These are phyloP conservation scores for Anagrus nilaparvatae DNA, from an alignment of 1,140 invertebrate species.

Conservation along the genomic window DNA sequence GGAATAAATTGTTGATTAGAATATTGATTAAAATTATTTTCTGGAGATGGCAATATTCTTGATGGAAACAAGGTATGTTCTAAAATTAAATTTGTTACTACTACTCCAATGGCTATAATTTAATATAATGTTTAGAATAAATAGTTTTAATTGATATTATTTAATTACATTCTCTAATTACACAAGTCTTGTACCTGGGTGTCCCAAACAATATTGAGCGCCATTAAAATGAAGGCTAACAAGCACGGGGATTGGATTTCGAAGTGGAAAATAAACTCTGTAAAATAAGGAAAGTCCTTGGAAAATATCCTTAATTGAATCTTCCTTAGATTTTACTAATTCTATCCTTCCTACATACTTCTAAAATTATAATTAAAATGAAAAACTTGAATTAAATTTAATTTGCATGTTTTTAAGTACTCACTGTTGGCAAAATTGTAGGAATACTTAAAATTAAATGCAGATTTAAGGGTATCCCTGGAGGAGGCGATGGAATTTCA, in stretches of 20 bases:
- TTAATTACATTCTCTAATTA: not conserved
- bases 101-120: conserved; percentile 20
- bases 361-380: conserved; percentile 18
- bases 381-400: not conserved
- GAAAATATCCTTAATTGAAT: conserved; percentile 21
- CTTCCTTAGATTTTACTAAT: conserved; percentile 23
- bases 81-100: conserved; percentile 29
- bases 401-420: not conserved
- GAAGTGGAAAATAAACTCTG: conserved; percentile 31
- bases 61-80: conserved; percentile 32
- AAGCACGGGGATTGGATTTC: conserved; percentile 27
- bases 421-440: conserved; percentile 25
- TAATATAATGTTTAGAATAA: conserved; percentile 1
- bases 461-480: conserved; percentile 22
- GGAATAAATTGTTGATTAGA: not conserved
- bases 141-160: not conserved
- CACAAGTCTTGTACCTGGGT: conserved; percentile 15
- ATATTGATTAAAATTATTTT: conserved; percentile 1
- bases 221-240: conserved; percentile 28
- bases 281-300: conserved; percentile 26
- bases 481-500: conserved; percentile 24
- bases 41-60: conserved; percentile 1
- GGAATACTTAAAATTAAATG: conserved; percentile 25
- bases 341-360: conserved; percentile 32
- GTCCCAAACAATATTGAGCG: conserved; percentile 24